phyloP scores from a whole-genome alignment of 2,113 vertebrate species.

The Bujurquina vittata region DNA sequence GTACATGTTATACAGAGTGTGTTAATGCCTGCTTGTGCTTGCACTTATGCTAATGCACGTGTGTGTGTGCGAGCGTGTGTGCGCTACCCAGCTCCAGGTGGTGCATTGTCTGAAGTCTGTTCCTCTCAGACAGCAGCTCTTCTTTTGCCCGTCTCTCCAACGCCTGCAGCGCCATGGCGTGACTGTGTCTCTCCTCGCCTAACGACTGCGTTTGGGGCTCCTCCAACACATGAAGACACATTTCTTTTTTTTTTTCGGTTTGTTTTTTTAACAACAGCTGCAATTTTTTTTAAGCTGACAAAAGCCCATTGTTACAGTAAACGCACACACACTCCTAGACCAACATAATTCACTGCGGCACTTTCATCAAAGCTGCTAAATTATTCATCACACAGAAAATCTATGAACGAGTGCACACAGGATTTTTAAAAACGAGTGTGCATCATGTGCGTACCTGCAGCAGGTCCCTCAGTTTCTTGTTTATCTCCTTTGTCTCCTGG shows the following conservation, averaged over 20 bases:
- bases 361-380: conserved; percentile 53
- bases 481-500: conserved; percentile 84
- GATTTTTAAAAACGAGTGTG: neutral
- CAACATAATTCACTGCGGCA: conserved; percentile 1
- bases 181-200: conserved; percentile 82
- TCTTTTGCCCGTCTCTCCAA: conserved; percentile 86
- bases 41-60: neutral
- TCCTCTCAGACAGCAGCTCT: conserved; percentile 85
- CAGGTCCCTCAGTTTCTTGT: conserved; percentile 83
- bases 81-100: conserved; percentile 86
- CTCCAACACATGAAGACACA: conserved; percentile 57
- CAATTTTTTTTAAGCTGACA: conserved; percentile 12
- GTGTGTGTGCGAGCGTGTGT: neutral
- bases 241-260: neutral
- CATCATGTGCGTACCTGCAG: conserved; percentile 80
- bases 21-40: neutral
- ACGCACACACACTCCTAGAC: neutral
- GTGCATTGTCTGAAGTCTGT: conserved; percentile 85
- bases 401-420: conserved; percentile 13
- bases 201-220: conserved; percentile 82
- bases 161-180: conserved; percentile 82
- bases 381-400: conserved; percentile 66
- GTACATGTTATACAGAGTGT: neutral
- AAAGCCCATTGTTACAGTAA: neutral
- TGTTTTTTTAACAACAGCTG: neutral